phyloP scores from a whole-genome alignment of 1,140 invertebrate species.

The Trinorchestia longiramus region DNA sequence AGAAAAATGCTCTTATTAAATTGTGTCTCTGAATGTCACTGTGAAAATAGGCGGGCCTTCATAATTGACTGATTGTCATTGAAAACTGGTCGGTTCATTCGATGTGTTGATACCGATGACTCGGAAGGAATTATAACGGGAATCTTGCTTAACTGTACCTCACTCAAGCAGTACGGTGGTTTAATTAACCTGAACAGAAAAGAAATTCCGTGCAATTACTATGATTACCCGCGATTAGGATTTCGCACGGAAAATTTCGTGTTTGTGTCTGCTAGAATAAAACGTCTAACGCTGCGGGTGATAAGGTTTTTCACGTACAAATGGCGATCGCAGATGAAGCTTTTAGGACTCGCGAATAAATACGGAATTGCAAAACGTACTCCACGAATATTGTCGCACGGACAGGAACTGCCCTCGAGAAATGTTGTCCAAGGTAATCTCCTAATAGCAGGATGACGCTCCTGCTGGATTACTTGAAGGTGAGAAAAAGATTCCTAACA shows the following conservation, averaged over 20 bases:
- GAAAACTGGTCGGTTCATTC: neutral
- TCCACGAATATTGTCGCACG: neutral
- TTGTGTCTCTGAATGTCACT: neutral
- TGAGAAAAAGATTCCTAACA: neutral
- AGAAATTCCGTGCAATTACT: neutral
- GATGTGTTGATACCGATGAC: neutral
- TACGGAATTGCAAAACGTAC: neutral
- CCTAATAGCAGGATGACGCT: neutral
- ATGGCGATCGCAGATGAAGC: slow-evolving; percentile 7
- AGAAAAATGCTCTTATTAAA: neutral
- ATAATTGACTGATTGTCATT: neutral
- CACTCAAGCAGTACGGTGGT: neutral
- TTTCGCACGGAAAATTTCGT: neutral
- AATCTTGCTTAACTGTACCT: neutral
- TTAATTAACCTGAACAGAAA: neutral
- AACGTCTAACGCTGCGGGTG: neutral
- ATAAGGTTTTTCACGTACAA: neutral
- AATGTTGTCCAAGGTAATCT: neutral
- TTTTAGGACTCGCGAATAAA: neutral
- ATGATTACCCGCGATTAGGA: neutral
- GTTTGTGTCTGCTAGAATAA: neutral
- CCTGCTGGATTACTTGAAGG: neutral
- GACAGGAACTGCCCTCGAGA: neutral
- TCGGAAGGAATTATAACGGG: neutral
- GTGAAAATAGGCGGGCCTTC: neutral